Evolutionary conservation across 2,888 invertebrate species (phyloP).

Genomic region (Synergus gifuensis): DNA sequence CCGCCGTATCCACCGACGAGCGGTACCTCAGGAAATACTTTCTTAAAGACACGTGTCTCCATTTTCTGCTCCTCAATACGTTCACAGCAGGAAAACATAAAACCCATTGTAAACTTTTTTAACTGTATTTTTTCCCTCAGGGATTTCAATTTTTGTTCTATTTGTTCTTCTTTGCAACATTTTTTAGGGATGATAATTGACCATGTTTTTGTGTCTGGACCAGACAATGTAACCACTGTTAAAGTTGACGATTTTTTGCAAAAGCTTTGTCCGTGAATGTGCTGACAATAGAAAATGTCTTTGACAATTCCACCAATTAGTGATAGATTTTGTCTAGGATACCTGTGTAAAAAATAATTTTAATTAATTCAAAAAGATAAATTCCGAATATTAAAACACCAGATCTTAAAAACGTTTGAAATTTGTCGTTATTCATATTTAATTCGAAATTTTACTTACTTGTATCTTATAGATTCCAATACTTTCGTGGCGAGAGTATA

Average conservation of each 20-base stretch:
- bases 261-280: conserved; percentile 29
- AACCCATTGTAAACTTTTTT: conserved; percentile 67
- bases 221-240: conserved; percentile 63
- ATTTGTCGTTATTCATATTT: background rate
- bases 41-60: conserved; percentile 69
- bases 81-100: conserved; percentile 72
- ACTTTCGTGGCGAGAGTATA: conserved; percentile 44
- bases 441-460: conserved; percentile 49
- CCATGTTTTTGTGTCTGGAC: conserved; percentile 68
- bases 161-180: conserved; percentile 57
- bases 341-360: conserved; percentile 40
- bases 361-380: background rate
- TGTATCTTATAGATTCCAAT: conserved; percentile 46
- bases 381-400: too few species aligned
- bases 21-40: conserved; percentile 70
- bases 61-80: conserved; percentile 63
- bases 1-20: conserved; percentile 70
- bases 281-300: conserved; percentile 60
- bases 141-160: conserved; percentile 60
- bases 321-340: conserved; percentile 47
- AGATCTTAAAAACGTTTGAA: too few species aligned
- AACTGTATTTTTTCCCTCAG: conserved; percentile 63
- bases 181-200: conserved; percentile 63
- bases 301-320: conserved; percentile 63
- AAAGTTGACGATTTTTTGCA: conserved; percentile 53